Base-by-base conservation (phyloP, 30 jellyfish, hydroid and myxozoan species). In the Chrysaora quinquecirrha region DNA sequence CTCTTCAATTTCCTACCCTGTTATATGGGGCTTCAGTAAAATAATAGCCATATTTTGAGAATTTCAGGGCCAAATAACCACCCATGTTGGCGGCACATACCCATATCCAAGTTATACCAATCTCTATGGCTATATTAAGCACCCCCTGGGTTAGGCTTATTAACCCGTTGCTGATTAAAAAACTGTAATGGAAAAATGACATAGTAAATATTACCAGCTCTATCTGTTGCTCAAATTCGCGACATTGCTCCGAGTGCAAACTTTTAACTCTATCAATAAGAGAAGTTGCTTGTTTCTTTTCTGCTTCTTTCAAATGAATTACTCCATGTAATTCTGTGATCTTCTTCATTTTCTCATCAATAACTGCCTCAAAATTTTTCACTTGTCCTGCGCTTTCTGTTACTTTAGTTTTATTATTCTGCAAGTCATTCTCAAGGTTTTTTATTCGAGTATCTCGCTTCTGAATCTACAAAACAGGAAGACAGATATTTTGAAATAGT, bases 181-280 rank as follows among this genome's bases (percentile, higher is more conserved):
- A n/a, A n/a, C n/a, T n/a, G n/a, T n/a, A n/a, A n/a, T n/a, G n/a
- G n/a, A n/a, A n/a, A n/a, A n/a, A n/a, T n/a, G n/a, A n/a, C n/a
- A n/a, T n/a, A n/a, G n/a, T n/a, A n/a, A n/a, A n/a, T n/a, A n/a
- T n/a, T n/a, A 86, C 96, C 89, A 65, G 24, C 21, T 78, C 96
- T 62, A 95, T 84, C 34, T 95, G 95, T 0, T 71, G 77, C 60
- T 84, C 89, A 11, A 95, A 87, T 70, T 95, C 97, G 9, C 60
- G 71, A 43, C 97, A 88, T 43, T 88, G 94, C 58, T 95, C 97
- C 18, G 88, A 91, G 66, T 88, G 90, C 64, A 92, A 38, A 3
- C 47, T 22, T 52, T 95, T 88, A 48, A 84, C 90, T 69, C 75
- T 84, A 22, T 89, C 90, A 0, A 95, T 50, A 25, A 82, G 38